phyloP scores from a whole-genome alignment of 1,140 invertebrate genomes.

The Pollicipes pollicipes region DNA sequence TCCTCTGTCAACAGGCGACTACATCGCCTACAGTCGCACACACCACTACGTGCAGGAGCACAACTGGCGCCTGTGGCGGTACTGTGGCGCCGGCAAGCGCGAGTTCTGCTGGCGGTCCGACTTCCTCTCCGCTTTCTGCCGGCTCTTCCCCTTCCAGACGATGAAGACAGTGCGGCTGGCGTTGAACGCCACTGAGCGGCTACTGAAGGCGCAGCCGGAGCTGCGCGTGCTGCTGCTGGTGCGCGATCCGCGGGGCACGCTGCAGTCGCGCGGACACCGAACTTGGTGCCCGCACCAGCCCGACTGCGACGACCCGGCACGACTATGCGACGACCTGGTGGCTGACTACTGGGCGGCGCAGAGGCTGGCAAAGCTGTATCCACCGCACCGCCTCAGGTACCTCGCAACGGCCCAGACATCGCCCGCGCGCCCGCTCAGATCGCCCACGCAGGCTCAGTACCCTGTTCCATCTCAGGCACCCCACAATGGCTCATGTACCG shows the following conservation, averaged over 20 bases:
- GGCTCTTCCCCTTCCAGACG: constrained; percentile 65
- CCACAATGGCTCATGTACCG: too few relatives aligned
- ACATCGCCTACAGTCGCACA: constrained; percentile 52
- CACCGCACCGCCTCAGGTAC: too few relatives aligned
- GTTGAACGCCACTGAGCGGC: constrained; percentile 44
- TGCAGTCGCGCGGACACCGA: constrained; percentile 64
- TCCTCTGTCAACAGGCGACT: constrained; percentile 35
- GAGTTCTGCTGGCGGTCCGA: constrained; percentile 48
- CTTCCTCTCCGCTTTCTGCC: constrained; percentile 58
- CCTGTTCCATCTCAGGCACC: too few relatives aligned
- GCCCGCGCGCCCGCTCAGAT: too few relatives aligned
- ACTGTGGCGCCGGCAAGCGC: constrained; percentile 41
- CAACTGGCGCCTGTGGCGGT: constrained; percentile 59
- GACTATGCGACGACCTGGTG: constrained; percentile 62
- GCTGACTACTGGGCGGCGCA: constrained; percentile 58
- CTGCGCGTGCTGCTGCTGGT: constrained; percentile 56
- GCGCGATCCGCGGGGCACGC: constrained; percentile 63
- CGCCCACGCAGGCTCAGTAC: too few relatives aligned
- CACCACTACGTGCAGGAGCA: constrained; percentile 66
- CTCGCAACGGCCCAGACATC: too few relatives aligned
- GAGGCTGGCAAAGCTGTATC: too few relatives aligned
- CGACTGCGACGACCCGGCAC: constrained; percentile 55
- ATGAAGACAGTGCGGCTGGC: constrained; percentile 67
- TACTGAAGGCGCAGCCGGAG: constrained; percentile 43
- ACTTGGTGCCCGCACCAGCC: constrained; percentile 64